A percentile compares a stretch with the other conserved stretches of the same genome.
Conservation (phyloP, 1,140 invertebrate species). For the Holcopasites calliopsidis region DNA sequence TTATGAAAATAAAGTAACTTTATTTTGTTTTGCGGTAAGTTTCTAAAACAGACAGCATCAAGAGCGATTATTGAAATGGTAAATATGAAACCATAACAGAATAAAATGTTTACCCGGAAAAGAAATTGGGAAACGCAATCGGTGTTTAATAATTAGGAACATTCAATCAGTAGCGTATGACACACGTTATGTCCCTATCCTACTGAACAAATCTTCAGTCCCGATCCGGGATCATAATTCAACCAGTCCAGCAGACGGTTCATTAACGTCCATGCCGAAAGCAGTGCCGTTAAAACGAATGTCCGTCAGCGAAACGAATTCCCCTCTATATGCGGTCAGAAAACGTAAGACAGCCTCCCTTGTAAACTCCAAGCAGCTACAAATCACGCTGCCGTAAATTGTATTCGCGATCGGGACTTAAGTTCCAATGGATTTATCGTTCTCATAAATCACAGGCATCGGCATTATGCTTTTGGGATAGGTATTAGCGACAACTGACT, state of each 20-base stretch:
- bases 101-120: too few relatives aligned
- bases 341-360: background rate
- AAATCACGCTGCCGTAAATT: constrained; percentile 34
- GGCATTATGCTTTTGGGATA: constrained; percentile 31
- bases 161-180: too few relatives aligned
- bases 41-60: too few relatives aligned
- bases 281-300: background rate
- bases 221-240: background rate
- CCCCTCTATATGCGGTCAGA: background rate
- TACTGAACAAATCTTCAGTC: too few relatives aligned
- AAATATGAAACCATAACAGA: too few relatives aligned
- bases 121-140: too few relatives aligned
- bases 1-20: too few relatives aligned
- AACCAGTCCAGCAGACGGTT: background rate
- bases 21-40: too few relatives aligned
- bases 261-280: constrained; percentile 14
- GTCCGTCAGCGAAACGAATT: background rate
- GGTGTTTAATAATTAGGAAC: too few relatives aligned
- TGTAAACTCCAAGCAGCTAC: background rate
- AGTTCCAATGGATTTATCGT: constrained; percentile 30
- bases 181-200: too few relatives aligned
- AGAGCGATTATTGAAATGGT: too few relatives aligned
- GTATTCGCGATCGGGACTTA: constrained; percentile 30
- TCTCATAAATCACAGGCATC: constrained; percentile 17
- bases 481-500: constrained; percentile 5